Evolutionary conservation across 2,888 invertebrate genomes (phyloP), one percentile per base, ranked within the genome.

Genomic region (Petrolisthes cinctipes): DNA sequence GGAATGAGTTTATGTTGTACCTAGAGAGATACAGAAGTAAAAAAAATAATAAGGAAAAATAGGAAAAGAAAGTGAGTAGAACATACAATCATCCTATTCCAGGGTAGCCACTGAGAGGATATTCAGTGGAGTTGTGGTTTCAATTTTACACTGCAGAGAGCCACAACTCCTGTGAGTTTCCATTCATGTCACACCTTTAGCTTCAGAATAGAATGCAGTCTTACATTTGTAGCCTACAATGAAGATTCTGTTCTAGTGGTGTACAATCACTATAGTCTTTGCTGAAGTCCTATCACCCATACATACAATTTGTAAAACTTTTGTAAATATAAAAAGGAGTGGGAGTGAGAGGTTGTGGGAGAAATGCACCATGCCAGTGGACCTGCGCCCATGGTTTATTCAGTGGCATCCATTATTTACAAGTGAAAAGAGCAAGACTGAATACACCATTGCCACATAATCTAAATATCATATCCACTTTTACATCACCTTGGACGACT

Each of bases 351-450:
- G 87, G 87, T 84, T 88, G 87, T 79, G 81, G 84, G 86, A 88
- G 85, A 85, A 85, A 88, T 88, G 88, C 88, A 88, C 88, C 88
- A 88, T 85, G 88, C 85, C 85, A 85, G 88, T 85, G 88, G 88
- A 88, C 88, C 82, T 88, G 85, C 85, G 88, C 88, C 88, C 88
- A 85, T 88, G 88, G 88, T 88, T 85, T 88, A 88, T 88, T 88
- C 88, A 85, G 88, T 85, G 85, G 88, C 82, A 82, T 82, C 82
- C 57, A 81, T 84, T 88, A 88, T 88, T 76, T 88, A 88, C 88
- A 88, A 78, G 88, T 88, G 88, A 88, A 68, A 88, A 88, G 87
- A 88, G 84, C 87, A 88, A 82, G 85, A 85, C 88, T 88, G 88
- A 88, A 88, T 88, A 88, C 79, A 88, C 88, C 88, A 88, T 85